phyloP scores from a whole-genome alignment of 2,113 vertebrate genomes.

The Siniperca knerii region DNA sequence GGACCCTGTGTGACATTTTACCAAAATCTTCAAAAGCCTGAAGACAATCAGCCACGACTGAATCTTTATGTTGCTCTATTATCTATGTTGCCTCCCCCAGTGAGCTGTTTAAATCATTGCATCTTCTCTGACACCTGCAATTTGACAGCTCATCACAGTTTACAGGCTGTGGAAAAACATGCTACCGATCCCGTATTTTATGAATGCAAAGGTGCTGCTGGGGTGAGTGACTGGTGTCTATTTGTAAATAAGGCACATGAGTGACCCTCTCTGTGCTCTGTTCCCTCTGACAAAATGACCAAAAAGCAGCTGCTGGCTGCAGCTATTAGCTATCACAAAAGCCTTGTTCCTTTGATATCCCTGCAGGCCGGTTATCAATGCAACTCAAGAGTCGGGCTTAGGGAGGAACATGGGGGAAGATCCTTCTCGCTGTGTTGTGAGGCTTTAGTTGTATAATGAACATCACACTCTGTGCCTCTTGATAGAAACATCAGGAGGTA shows the following conservation, averaged over 20 bases:
- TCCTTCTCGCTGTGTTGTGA: slow-evolving; percentile 67
- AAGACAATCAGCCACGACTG: slow-evolving; percentile 1
- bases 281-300: slow-evolving; percentile 56
- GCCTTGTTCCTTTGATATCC: slow-evolving; percentile 75
- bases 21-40: background rate
- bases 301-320: slow-evolving; percentile 58
- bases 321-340: slow-evolving; percentile 68
- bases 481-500: slow-evolving; percentile 80
- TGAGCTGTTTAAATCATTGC: slow-evolving; percentile 29
- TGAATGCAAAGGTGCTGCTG: slow-evolving; percentile 36
- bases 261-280: slow-evolving; percentile 45
- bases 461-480: slow-evolving; percentile 74
- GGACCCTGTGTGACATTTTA: background rate
- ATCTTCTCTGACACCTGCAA: slow-evolving; percentile 22
- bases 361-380: slow-evolving; percentile 60
- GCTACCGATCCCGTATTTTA: slow-evolving; percentile 3
- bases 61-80: background rate
- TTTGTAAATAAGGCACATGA: slow-evolving; percentile 43
- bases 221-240: slow-evolving; percentile 33
- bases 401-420: slow-evolving; percentile 69
- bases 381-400: slow-evolving; percentile 72
- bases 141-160: slow-evolving; percentile 31
- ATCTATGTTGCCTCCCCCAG: background rate
- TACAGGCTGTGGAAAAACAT: slow-evolving; percentile 41
- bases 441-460: slow-evolving; percentile 74